phyloP scores from a whole-genome alignment of 2,888 invertebrate genomes.

The Lasioglossum oenotherae region DNA sequence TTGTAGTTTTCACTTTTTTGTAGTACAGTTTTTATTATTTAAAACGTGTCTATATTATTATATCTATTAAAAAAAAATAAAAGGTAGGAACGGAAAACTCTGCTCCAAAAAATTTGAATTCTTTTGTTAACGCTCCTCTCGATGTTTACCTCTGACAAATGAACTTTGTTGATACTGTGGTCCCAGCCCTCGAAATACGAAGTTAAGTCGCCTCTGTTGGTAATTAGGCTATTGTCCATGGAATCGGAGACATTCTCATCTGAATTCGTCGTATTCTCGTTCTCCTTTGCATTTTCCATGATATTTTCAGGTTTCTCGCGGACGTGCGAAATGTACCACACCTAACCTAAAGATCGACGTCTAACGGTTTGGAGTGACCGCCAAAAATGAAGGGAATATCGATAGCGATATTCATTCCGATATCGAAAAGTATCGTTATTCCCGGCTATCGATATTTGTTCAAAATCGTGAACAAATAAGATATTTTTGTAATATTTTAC shows the following conservation, averaged over 20 bases:
- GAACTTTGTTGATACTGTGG: constrained; percentile 49
- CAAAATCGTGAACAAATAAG: neutral
- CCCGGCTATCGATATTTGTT: constrained; percentile 21
- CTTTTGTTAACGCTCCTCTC: neutral
- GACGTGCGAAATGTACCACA: neutral
- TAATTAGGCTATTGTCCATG: constrained; percentile 17
- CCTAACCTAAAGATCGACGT: constrained; percentile 33
- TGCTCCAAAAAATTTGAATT: too few species aligned
- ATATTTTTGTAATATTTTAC: neutral
- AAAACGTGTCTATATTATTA: too few species aligned
- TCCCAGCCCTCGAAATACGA: constrained; percentile 52
- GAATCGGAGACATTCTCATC: neutral
- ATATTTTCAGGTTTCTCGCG: neutral
- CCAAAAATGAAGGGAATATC: constrained; percentile 48
- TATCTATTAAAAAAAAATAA: too few species aligned
- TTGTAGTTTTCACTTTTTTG: too few species aligned
- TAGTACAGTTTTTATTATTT: too few species aligned
- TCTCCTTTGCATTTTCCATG: constrained; percentile 14
- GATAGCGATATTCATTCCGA: constrained; percentile 28
- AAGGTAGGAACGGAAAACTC: too few species aligned
- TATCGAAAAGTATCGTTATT: neutral
- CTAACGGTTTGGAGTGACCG: constrained; percentile 46
- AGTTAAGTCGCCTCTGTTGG: constrained; percentile 32
- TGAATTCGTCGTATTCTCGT: neutral
- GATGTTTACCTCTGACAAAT: constrained; percentile 52